phyloP scores from a whole-genome alignment of 2,797 vertebrate genomes.

The Serranus cabrilla region DNA sequence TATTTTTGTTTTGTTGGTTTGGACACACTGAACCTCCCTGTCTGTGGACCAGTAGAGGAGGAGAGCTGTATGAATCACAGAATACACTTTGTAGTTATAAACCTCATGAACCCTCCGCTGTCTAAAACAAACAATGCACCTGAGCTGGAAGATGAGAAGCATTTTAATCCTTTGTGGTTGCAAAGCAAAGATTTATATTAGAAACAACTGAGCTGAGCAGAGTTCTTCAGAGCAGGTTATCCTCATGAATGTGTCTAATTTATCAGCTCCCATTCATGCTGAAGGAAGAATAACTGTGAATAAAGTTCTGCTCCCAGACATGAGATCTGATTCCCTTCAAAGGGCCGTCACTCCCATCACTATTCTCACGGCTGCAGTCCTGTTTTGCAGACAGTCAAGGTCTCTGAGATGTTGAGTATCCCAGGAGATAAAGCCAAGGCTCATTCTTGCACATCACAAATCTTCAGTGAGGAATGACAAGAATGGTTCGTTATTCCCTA shows the following conservation, averaged over 20 bases:
- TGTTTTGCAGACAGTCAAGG: slow-evolving; percentile 86
- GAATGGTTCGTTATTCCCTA: slow-evolving; percentile 38
- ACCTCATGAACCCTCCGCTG: background rate
- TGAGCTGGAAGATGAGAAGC: background rate
- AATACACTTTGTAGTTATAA: background rate
- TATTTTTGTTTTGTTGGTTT: slow-evolving; percentile 17
- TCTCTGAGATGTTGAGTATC: slow-evolving; percentile 49
- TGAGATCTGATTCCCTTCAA: slow-evolving; percentile 18
- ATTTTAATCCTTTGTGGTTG: background rate
- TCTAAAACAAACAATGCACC: background rate
- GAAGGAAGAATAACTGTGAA: background rate
- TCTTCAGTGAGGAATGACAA: slow-evolving; percentile 45
- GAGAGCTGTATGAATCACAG: background rate
- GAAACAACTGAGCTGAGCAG: background rate
- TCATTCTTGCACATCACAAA: slow-evolving; percentile 50
- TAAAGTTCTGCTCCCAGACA: background rate
- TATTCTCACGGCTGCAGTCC: slow-evolving; percentile 77
- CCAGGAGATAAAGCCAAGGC: slow-evolving; percentile 75
- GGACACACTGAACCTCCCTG: slow-evolving; percentile 19
- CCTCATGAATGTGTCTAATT: background rate
- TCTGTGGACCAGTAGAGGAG: background rate
- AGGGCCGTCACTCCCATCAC: slow-evolving; percentile 43
- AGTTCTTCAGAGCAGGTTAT: background rate
- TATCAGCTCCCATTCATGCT: background rate
- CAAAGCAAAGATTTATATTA: background rate